A percentile compares a stretch with the other conserved stretches of the same genome.
phyloP scores from a whole-genome alignment of 37 sponge, comb jelly and placozoan genomes.

The Agelas oroides region DNA sequence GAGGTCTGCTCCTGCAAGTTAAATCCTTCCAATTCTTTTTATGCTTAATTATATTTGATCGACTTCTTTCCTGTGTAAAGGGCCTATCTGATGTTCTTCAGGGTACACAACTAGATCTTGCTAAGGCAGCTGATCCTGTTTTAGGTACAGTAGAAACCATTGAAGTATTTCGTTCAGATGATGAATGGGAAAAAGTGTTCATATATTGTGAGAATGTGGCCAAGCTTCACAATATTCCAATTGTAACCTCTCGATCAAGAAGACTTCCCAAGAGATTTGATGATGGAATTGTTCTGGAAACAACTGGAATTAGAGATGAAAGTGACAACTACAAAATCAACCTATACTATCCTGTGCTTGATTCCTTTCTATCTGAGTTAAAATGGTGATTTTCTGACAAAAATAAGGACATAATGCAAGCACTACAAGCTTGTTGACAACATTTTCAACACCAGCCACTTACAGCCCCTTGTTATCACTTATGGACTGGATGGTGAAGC shows the following conservation, averaged over 20 bases:
- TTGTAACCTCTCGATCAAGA: background rate
- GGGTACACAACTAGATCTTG: constrained; percentile 7
- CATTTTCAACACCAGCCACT: background rate
- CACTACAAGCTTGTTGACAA: background rate
- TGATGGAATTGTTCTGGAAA: constrained; percentile 4
- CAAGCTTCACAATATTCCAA: constrained; percentile 3
- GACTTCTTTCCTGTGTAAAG: constrained; percentile 36
- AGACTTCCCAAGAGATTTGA: background rate
- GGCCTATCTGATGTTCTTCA: constrained; percentile 54
- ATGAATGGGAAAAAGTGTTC: constrained; percentile 24
- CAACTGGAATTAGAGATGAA: constrained; percentile 2
- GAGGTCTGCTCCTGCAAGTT: constrained; percentile 35
- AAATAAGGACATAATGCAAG: background rate
- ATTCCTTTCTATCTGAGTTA: background rate
- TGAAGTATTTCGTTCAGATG: constrained; percentile 29
- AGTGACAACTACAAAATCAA: background rate
- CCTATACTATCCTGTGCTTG: constrained; percentile 2
- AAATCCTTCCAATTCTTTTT: constrained; percentile 27
- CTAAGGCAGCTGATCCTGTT: constrained; percentile 37
- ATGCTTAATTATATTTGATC: constrained; percentile 1
- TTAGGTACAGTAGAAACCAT: background rate
- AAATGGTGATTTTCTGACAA: background rate
- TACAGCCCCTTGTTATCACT: background rate
- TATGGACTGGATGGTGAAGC: background rate
- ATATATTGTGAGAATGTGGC: constrained; percentile 37